Evolutionary conservation across 2,888 invertebrate genomes (phyloP).

Genomic region (Nezara viridula): DNA sequence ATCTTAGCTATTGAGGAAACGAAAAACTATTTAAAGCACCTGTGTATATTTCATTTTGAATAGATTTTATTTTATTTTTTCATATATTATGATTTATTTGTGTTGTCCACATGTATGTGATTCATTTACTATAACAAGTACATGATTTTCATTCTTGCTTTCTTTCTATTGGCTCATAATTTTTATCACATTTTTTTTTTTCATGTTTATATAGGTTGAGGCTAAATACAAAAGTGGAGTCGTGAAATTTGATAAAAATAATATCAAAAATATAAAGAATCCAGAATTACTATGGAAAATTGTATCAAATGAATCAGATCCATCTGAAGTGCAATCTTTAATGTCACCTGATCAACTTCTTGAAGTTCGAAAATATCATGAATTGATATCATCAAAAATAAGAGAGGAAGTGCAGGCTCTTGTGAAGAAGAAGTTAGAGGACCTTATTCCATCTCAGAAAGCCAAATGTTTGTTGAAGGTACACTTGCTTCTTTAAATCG

Average conservation of each 20-base stretch:
- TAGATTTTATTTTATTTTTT: too few species aligned
- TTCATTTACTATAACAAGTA: too few species aligned
- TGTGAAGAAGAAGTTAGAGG: slow-evolving; percentile 60
- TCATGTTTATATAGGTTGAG: slow-evolving; percentile 30
- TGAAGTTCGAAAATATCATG: slow-evolving; percentile 63
- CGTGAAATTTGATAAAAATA: slow-evolving; percentile 35
- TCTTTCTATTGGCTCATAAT: too few species aligned
- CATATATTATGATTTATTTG: too few species aligned
- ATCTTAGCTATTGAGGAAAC: too few species aligned
- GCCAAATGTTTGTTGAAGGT: slow-evolving; percentile 64
- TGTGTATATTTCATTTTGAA: too few species aligned
- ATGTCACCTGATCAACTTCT: slow-evolving; percentile 64
- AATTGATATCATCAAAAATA: slow-evolving; percentile 61
- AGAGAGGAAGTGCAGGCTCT: slow-evolving; percentile 62
- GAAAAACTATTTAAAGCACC: too few species aligned
- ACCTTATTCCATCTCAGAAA: slow-evolving; percentile 62
- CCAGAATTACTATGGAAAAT: slow-evolving; percentile 28
- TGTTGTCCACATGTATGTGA: too few species aligned
- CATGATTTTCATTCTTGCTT: too few species aligned
- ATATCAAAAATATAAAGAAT: slow-evolving; percentile 33
- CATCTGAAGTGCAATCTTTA: slow-evolving; percentile 61
- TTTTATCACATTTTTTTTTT: too few species aligned
- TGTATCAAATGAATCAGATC: slow-evolving; percentile 50
- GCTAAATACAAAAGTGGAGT: slow-evolving; percentile 24
- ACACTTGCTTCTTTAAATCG: too few species aligned